Base-by-base conservation (phyloP, 2,888 invertebrate genomes). In the Drepana falcataria region DNA sequence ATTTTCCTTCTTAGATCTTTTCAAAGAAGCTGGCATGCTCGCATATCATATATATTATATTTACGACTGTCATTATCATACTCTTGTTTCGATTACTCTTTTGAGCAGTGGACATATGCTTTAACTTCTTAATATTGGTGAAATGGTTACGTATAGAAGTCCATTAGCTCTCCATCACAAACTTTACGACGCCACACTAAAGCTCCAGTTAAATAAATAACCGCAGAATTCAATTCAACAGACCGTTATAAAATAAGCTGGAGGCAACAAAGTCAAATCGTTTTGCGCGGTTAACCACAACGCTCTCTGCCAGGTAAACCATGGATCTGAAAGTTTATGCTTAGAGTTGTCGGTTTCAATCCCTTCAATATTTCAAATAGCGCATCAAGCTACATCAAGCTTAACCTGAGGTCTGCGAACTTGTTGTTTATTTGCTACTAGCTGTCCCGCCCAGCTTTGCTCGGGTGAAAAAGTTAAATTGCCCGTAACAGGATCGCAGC, bases 191-290 rank as follows among this genome's bases (percentile, higher is more conserved):
- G 69, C 71, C 71, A 69, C 70, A 75, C 75, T 80, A 1, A 76
- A 79, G 77, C 69, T 75, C 71, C 71, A 84, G 82, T 83, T 85
- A 87, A 85, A 90, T 89, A 90, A 89, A 89, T 86, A 89, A 91
- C 91, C 91, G 84, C 91, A 90, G 78, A 90, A 89, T 90, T 91
- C 91, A 90, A 90, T 91, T 87, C 82, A 77, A 82, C 85, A 81
- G 77, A 83, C 91, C 89, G 91, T 90, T 90, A 90, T 86, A 87
- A 85, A 88, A 90, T 88, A 86, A 87, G 82, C 85, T 87, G 69
- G 62, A 82, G 81, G 87, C 83, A 80, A 88, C 86, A 85, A 83
- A 87, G 87, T 88, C 83, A 81, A 87, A 89, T 83, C 86, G 87
- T 81, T 89, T 88, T 85, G 81, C 80, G 87, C 79, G 90, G 90